Base-by-base conservation (phyloP, 2,113 vertebrate genomes). In the Semicossyphus pulcher region DNA sequence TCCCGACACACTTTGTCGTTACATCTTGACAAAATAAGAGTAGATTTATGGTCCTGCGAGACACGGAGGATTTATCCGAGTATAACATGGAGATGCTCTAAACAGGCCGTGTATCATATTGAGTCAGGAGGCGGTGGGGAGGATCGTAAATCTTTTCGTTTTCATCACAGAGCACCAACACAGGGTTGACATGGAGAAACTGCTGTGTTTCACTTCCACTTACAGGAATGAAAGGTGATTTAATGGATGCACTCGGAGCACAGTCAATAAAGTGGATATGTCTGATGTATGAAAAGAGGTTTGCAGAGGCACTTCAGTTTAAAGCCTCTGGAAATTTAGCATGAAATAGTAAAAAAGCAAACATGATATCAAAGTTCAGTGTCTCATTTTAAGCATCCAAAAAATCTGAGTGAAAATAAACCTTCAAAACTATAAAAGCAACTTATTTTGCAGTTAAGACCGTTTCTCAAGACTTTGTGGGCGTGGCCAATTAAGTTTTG, bases 31-130 rank as follows among this genome's bases (percentile, higher is more conserved):
- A 18, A 64, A 5, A 52, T 10, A 42, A 25, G 4, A 3, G 39
- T 15, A 37, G 72, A 84, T 81, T 80, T 69, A 86, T 67, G 31
- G 34, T 37, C 39, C 14, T 25, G 39, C 12, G 66, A 58, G 65
- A 39, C 18, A 0, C 0, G 2, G 37, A 58, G 73, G 10, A 52
- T 72, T 81, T 66, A 85, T 76, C 68, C 31, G 6, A 39, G 39
- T 66, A 14, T 23, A 25, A 42, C 64, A 53, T 41, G 57, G 57
- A 29, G 71, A 37, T 49, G 41, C 66, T 78, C 41, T 41, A 61
- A 83, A 80, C 6, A 9, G 48, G 64, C 66, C 49, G 58, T 86
- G 73, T 21, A 78, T 86, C 74, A 81, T 26, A 10, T 29, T 82
- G 48, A 60, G 45, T 5, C 29, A 2, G 44, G 37, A 44, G 63